These are phyloP conservation scores for Lamellibrachia luymesi DNA, from an alignment of 1,140 invertebrate genomes.

Conservation along the genomic window DNA sequence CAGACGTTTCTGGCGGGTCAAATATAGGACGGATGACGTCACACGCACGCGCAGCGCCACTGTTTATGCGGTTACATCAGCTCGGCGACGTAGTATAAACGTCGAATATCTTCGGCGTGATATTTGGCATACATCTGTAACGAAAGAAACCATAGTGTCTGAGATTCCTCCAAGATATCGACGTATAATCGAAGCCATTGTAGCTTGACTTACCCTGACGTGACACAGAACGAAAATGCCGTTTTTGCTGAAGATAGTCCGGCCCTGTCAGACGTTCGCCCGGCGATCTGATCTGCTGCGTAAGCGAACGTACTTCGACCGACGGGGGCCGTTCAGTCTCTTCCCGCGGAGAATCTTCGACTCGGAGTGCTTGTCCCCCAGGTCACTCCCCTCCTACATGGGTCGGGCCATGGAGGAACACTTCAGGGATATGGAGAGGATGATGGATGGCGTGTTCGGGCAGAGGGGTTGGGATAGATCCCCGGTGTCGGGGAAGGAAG, in stretches of 20 bases:
- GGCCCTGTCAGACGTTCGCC: background rate
- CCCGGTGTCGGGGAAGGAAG: background rate
- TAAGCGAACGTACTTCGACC: background rate
- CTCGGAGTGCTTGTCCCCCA: background rate
- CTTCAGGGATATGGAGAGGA: constrained; percentile 6
- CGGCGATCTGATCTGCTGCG: background rate
- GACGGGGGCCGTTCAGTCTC: background rate
- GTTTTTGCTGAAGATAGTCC: background rate
- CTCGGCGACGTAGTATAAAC: background rate
- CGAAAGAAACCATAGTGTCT: background rate
- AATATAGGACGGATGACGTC: background rate
- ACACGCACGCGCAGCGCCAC: background rate
- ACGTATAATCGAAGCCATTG: background rate
- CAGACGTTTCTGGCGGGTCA: background rate
- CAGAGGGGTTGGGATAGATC: background rate
- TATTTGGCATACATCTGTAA: background rate
- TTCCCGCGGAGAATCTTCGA: background rate
- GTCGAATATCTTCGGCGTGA: background rate
- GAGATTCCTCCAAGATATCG: background rate
- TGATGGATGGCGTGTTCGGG: constrained; percentile 9
- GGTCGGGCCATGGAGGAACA: background rate
- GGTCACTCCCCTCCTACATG: background rate
- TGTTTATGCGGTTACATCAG: background rate
- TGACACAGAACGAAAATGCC: background rate
- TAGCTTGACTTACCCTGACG: background rate